Conservation (phyloP, 2,888 invertebrate species). For the Xiphydria camelus region DNA sequence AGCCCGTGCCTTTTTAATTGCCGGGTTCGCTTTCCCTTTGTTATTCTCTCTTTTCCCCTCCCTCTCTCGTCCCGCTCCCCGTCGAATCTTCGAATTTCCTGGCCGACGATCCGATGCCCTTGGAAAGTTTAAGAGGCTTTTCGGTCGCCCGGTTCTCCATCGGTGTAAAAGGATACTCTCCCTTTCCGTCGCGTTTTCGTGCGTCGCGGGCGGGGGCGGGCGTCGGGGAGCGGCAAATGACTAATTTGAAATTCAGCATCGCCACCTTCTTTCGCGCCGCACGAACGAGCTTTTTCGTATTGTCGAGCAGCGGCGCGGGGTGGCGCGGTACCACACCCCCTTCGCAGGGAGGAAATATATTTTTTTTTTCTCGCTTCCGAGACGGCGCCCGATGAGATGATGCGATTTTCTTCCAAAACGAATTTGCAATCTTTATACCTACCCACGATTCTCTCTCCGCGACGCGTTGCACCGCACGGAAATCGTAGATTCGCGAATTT, state of each 20-base stretch:
- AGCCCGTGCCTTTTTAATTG: slow-evolving; percentile 41
- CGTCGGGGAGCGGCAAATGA: slow-evolving; percentile 15
- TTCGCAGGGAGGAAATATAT: slow-evolving; percentile 20
- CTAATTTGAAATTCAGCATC: slow-evolving; percentile 45
- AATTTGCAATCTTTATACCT: no score
- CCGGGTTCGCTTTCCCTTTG: slow-evolving; percentile 21
- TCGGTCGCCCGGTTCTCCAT: not conserved
- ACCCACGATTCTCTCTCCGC: slow-evolving; percentile 10
- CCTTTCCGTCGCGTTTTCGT: no score
- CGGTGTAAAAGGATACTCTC: not conserved
- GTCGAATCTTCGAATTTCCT: slow-evolving; percentile 3
- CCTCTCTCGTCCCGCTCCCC: not conserved
- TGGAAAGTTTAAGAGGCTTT: slow-evolving; percentile 8
- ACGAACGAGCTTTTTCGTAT: slow-evolving; percentile 39
- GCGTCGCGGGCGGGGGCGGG: no score
- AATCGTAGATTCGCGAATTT: no score
- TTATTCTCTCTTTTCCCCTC: not conserved
- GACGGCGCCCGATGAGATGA: slow-evolving; percentile 33
- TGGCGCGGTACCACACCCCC: no score
- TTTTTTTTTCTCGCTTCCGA: slow-evolving; percentile 29
- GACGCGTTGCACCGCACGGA: no score
- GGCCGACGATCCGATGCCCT: not conserved
- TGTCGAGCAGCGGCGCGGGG: slow-evolving; percentile 2
- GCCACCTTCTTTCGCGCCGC: slow-evolving; percentile 35
- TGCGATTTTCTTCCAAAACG: slow-evolving; percentile 35